Evolutionary conservation across 2,113 vertebrate genomes (phyloP), one percentile per base, ranked within the genome.

Genomic region (Vidua chalybeata): DNA sequence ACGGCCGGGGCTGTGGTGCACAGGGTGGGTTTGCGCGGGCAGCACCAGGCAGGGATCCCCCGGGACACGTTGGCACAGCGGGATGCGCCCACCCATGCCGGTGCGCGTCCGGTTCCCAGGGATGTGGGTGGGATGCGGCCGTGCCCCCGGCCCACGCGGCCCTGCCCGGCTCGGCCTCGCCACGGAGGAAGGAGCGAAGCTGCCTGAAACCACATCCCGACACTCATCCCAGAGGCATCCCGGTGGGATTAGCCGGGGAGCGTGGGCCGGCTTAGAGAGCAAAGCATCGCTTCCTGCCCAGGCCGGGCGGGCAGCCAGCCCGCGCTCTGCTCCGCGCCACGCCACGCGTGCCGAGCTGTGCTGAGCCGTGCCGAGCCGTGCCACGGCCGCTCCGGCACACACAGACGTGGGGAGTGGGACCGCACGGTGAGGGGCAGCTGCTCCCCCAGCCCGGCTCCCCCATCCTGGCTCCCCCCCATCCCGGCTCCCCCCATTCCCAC

Each of bases 191-290:
- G 86, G 92, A 94, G 55, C 9, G 82, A 88, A 51, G 86, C 92
- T 87, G 90, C 94, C 87, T 94, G 96, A 92, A 97, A 97, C 97
- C 97, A 97, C 97, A 96, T 96, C 86, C 97, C 91, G 72, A 96
- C 90, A 96, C 92, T 98, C 98, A 98, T 96, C 96, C 95, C 96
- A 68, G 94, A 97, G 96, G 97, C 98, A 98, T 96, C 97, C 93
- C 94, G 68, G 84, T 43, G 84, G 93, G 96, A 97, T 96, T 97
- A 96, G 86, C 95, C 49, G 58, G n/a, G 84, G 96, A 96, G 97
- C 89, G 88, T 94, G 96, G 97, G 96, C 89, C 74, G 96, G 92
- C 95, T 96, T 96, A 82, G 92, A 93, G 91, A 93, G 93, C 93
- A 86, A 86, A 94, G 82, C 93, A 76, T 71, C 45, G 93, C 91